Base-by-base conservation (phyloP, 2,113 vertebrate species). In the Procavia capensis region DNA sequence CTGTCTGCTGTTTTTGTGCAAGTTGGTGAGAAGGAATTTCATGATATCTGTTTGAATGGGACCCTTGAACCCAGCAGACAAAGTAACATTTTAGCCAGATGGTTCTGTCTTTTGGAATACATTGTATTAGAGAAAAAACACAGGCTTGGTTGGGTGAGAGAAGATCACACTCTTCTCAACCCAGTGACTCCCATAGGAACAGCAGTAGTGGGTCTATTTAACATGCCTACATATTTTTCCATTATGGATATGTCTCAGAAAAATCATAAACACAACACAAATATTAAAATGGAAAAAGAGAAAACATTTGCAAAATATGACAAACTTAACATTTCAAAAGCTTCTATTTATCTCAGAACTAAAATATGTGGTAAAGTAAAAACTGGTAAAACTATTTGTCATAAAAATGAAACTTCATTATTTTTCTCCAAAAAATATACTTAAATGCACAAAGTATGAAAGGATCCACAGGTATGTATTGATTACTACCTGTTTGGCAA, bases 221-320 rank as follows among this genome's bases (percentile, higher is more conserved):
- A 78, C 16, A 85, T 81, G 39, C 84, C 50, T 81, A 25, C 75
- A 91, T 5, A 88, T 85, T 91, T 97, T 97, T 88, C 43, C 59
- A 70, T 75, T 84, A 63, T 54, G 83, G 47, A 17, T 45, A 41
- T 29, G 27, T 25, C 9, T 80, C 29, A 78, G 82, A 91, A 97
- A 96, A 94, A 85, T 68, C 88, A 9, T 41, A 83, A 95, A 68
- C 85, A 27, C 22, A 82, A 80, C 5, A 83, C 81, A 80, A 63
- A 50, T 75, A 70, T 88, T 80, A 88, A 80, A 90, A 74, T 75
- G 90, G 16, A 64, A 91, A 87, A 47, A 86, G 17, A 59, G 50
- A 72, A 84, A 72, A 85, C 25, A 50, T 76, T 85, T 91, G 47
- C 22, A 85, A 29, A 85, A 29, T 64, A 74, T 19, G 8, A 85